These are phyloP conservation scores for Xenus cinereus DNA, from an alignment of 2,113 vertebrate genomes.

Conservation along the genomic window DNA sequence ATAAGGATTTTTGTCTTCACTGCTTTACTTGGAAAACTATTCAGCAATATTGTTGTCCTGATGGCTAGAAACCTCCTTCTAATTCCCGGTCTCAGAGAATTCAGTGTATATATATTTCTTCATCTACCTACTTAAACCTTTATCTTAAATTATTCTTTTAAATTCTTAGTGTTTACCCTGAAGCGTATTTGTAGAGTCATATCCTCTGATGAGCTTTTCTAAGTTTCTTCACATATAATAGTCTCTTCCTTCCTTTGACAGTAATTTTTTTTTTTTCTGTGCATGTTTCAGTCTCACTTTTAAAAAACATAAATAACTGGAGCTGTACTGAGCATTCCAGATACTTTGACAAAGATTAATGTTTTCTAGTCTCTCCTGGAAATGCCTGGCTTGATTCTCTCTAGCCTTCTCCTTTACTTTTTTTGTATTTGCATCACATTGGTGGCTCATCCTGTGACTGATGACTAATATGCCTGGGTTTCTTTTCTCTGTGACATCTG, in stretches of 20 bases:
- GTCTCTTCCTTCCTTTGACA: background rate
- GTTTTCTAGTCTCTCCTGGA: background rate
- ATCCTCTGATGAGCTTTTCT: background rate
- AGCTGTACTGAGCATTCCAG: background rate
- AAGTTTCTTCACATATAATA: background rate
- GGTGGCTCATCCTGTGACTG: conserved; percentile 18
- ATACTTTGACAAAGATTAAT: background rate
- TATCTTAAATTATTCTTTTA: background rate
- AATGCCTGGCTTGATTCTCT: background rate
- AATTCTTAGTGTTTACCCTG: background rate
- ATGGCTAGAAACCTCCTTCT: background rate
- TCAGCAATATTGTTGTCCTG: background rate
- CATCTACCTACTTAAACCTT: background rate
- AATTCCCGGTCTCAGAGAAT: background rate
- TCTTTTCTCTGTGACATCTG: background rate
- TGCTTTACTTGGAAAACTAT: background rate
- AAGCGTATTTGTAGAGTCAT: background rate
- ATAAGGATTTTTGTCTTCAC: background rate
- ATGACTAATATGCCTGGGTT: background rate
- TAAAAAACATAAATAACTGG: background rate
- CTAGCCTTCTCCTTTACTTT: background rate
- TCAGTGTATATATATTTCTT: background rate
- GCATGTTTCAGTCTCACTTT: background rate
- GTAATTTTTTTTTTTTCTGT: background rate
- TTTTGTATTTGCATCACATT: background rate